Percentiles rank a stretch among this genome's conserved stretches.
phyloP scores from a whole-genome alignment of 2,797 vertebrate genomes.

The Bufotes viridis region DNA sequence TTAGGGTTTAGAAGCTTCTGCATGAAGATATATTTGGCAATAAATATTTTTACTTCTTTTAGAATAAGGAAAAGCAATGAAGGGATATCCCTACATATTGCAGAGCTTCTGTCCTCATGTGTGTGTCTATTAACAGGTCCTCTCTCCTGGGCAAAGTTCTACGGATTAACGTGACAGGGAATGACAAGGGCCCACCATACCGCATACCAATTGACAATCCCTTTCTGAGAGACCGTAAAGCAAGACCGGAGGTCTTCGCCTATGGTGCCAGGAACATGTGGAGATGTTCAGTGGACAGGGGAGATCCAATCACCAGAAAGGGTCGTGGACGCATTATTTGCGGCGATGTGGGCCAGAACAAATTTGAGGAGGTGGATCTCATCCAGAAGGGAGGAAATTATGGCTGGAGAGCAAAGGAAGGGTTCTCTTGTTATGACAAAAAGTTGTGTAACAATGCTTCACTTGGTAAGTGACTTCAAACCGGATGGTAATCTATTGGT shows the following conservation, averaged over 20 bases:
- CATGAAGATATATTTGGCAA: background rate
- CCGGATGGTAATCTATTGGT: background rate
- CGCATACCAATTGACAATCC: slow-evolving; percentile 83
- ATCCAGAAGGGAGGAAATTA: slow-evolving; percentile 84
- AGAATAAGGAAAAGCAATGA: background rate
- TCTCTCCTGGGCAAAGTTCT: slow-evolving; percentile 81
- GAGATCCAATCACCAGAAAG: slow-evolving; percentile 71
- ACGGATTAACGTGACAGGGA: slow-evolving; percentile 77
- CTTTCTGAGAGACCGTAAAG: slow-evolving; percentile 73
- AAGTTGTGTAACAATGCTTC: slow-evolving; percentile 82
- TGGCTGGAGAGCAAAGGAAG: slow-evolving; percentile 85
- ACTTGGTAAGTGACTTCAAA: slow-evolving; percentile 72
- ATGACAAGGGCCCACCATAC: slow-evolving; percentile 75
- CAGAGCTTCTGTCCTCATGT: background rate
- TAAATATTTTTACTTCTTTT: background rate
- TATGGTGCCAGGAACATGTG: slow-evolving; percentile 87
- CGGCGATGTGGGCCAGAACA: slow-evolving; percentile 85
- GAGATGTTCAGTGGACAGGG: slow-evolving; percentile 84
- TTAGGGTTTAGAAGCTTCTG: background rate
- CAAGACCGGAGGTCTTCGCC: slow-evolving; percentile 80
- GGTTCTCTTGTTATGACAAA: slow-evolving; percentile 85
- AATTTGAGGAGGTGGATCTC: slow-evolving; percentile 83
- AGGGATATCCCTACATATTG: background rate
- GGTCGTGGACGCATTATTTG: slow-evolving; percentile 81
- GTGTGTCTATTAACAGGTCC: slow-evolving; percentile 70